Conservation (phyloP, 2,888 invertebrate species). For the Ctenicera cuprea region DNA sequence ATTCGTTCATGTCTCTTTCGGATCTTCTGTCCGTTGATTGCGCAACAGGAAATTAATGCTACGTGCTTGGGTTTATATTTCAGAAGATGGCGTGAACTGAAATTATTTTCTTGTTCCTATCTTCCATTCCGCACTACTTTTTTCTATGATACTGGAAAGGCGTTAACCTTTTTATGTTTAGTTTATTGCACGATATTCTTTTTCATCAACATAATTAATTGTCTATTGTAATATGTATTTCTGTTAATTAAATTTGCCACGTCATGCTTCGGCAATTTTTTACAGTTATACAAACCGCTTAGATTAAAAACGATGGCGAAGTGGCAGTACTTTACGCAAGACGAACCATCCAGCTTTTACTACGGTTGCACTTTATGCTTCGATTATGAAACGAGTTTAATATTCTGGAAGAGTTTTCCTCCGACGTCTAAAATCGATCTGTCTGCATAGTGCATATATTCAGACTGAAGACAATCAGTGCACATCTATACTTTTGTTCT, state of each 20-base stretch:
- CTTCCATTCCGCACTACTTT: not conserved
- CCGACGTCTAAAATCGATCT: too few species aligned
- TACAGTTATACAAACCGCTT: not conserved
- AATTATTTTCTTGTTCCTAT: not conserved
- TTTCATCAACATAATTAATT: slow-evolving; percentile 3
- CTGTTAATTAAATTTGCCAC: not conserved
- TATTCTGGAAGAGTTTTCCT: too few species aligned
- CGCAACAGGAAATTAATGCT: slow-evolving; percentile 20
- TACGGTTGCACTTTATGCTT: too few species aligned
- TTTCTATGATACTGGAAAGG: not conserved
- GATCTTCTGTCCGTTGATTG: not conserved
- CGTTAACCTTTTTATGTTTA: slow-evolving; percentile 2
- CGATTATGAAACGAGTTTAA: not conserved
- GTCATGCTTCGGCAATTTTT: not conserved
- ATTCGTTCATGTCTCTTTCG: not conserved
- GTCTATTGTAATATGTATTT: not conserved
- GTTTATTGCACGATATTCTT: not conserved
- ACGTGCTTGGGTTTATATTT: slow-evolving; percentile 15
- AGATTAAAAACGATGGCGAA: too few species aligned
- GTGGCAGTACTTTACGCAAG: too few species aligned
- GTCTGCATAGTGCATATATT: too few species aligned
- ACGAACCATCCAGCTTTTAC: too few species aligned
- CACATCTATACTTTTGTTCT: too few species aligned
- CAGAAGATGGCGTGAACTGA: not conserved
- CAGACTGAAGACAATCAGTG: too few species aligned